phyloP scores from a whole-genome alignment of 2,113 vertebrate species.

The Amazona vittata region DNA sequence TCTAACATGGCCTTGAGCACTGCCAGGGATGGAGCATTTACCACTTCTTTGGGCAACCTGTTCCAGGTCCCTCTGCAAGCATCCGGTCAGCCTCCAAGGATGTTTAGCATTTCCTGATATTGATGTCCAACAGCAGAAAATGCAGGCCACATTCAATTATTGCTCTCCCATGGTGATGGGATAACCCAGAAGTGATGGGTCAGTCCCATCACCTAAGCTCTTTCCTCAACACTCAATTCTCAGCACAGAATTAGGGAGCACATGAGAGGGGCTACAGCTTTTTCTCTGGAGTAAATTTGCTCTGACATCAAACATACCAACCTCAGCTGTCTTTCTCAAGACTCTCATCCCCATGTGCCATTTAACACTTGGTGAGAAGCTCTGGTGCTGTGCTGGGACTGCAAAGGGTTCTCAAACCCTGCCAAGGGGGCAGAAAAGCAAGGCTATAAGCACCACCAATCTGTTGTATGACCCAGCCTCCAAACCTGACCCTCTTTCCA shows the following conservation, averaged over 20 bases:
- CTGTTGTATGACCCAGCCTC: not conserved
- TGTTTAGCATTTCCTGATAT: not conserved
- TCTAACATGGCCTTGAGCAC: not conserved
- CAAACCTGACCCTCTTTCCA: not conserved
- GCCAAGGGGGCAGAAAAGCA: not conserved
- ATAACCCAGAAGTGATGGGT: fast-evolving
- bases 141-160: fast-evolving
- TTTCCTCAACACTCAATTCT: not conserved
- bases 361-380: not conserved
- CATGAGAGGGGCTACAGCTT: not conserved
- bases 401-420: not conserved
- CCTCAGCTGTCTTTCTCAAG: not conserved
- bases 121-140: not conserved
- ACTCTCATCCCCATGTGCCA: fast-evolving
- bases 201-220: not conserved
- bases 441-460: not conserved
- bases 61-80: not conserved
- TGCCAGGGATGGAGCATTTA: not conserved
- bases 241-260: not conserved
- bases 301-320: not conserved
- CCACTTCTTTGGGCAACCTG: not conserved
- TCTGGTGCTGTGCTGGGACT: not conserved
- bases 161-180: not conserved
- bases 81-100: not conserved
- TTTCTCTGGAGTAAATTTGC: not conserved